Evolutionary conservation across 1,140 invertebrate species (phyloP), one percentile per base, ranked within the genome.

Genomic region (Heliconius hermathena): DNA sequence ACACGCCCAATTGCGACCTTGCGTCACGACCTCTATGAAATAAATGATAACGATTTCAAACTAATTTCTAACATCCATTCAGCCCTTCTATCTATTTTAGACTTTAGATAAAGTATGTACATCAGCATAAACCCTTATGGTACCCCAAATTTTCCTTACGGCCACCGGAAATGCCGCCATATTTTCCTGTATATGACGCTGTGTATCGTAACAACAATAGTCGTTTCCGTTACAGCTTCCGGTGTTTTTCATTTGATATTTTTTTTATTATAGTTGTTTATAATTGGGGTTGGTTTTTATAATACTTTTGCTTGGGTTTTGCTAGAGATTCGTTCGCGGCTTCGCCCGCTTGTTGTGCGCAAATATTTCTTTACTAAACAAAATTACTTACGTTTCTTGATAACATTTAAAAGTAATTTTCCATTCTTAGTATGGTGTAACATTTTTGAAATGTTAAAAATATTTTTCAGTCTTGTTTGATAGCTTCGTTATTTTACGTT

Each of bases 171-270:
- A 80, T 76, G 74, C 70, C 77, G 73, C 84, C 83, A 86, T 86
- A 86, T 86, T 86, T 86, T 83, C 81, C 83, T 83, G 80, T 83
- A 81, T 77, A 81, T 77, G 79, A 81, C 54, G 75, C 77, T 78
- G 81, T 75, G 76, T 54, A 75, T 77, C 79, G 80, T 83, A 73
- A 77, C 41, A 54, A 85, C 84, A 86, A 84, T 84, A 76, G 83
- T 76, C 74, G 78, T 76, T 79, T 86, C 83, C 81, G 72, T 74
- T 72, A 74, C 11, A 60, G 71, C 81, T 83, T 86, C 83, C 85
- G 82, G 74, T 80, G 54, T 82, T 82, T 81, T 84, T 83, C 79
- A 78, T 82, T 82, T 84, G 78, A 81, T 80, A 80, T 86, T 76
- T 81, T 52, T 57, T 57, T 57, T 57, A 57, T 86, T 84, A 81